phyloP scores from a whole-genome alignment of 1,140 invertebrate genomes.

The Chionoecetes opilio region DNA sequence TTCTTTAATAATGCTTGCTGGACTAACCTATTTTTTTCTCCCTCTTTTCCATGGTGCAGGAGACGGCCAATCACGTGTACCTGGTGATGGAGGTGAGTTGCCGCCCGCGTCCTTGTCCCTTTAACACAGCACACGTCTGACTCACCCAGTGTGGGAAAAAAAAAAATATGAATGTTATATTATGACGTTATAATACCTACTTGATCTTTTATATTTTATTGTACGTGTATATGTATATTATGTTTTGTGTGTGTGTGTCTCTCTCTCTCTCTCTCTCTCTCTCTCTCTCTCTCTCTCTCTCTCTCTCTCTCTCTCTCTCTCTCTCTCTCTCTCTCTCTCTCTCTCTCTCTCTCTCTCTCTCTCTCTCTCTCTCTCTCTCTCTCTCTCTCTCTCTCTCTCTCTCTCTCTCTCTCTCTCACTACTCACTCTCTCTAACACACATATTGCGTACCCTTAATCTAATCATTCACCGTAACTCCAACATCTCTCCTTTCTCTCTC shows the following conservation, averaged over 20 bases:
- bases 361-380: constrained; percentile 31
- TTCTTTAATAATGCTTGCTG: no score
- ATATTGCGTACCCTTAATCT: background rate
- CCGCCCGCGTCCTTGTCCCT: background rate
- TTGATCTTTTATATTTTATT: background rate
- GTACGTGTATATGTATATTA: background rate
- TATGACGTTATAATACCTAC: background rate
- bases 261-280: background rate
- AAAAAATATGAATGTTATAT: background rate
- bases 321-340: constrained; percentile 38
- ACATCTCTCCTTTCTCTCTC: constrained; percentile 2
- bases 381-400: constrained; percentile 38
- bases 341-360: constrained; percentile 6
- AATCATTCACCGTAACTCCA: background rate
- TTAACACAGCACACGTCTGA: background rate
- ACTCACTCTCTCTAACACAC: no score
- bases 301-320: constrained; percentile 17
- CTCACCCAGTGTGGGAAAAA: background rate
- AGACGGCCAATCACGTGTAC: constrained; percentile 64
- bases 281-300: background rate
- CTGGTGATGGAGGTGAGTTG: constrained; percentile 70
- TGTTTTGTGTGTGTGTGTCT: background rate
- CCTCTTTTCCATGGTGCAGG: constrained; percentile 39
- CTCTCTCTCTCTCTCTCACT: background rate
- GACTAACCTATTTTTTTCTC: background rate